A percentile compares a stretch with the other conserved stretches of the same genome.
These are phyloP conservation scores for Typhlichthys subterraneus DNA, from an alignment of 2,797 vertebrate genomes.

Conservation along the genomic window DNA sequence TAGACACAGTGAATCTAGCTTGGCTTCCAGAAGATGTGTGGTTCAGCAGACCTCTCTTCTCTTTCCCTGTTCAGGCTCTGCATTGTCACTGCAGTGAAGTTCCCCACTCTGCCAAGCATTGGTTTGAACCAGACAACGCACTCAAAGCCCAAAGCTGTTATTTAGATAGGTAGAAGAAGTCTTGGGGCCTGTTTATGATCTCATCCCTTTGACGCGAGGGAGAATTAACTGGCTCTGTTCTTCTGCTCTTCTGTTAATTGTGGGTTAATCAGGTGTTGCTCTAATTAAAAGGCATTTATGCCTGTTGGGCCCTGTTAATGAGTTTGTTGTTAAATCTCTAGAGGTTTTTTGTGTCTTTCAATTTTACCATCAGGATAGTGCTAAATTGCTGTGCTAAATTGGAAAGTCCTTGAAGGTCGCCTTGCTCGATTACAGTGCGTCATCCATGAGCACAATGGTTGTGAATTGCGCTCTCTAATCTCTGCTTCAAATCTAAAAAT, in stretches of 20 bases:
- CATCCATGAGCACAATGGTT: slow-evolving; percentile 46
- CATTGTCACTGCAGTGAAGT: slow-evolving; percentile 5
- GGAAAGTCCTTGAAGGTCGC: slow-evolving; percentile 78
- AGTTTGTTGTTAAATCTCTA: slow-evolving; percentile 83
- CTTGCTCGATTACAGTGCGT: slow-evolving; percentile 42
- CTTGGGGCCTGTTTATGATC: slow-evolving; percentile 63
- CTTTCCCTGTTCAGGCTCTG: slow-evolving; percentile 16
- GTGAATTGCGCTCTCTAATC: slow-evolving; percentile 24
- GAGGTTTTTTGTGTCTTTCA: slow-evolving; percentile 77
- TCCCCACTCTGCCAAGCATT: slow-evolving; percentile 26
- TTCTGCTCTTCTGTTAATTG: slow-evolving; percentile 72
- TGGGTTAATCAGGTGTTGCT: slow-evolving; percentile 82
- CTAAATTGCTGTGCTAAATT: slow-evolving; percentile 79
- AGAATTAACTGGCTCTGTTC: slow-evolving; percentile 74
- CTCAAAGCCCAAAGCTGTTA: slow-evolving; percentile 50
- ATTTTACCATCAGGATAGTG: slow-evolving; percentile 75
- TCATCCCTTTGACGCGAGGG: slow-evolving; percentile 53
- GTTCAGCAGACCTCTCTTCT: slow-evolving; percentile 30
- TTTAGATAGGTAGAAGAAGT: slow-evolving; percentile 56
- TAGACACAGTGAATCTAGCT: slow-evolving; percentile 27
- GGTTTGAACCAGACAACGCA: slow-evolving; percentile 51
- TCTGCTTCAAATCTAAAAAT: slow-evolving; percentile 33
- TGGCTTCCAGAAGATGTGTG: slow-evolving; percentile 23
- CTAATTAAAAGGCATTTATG: slow-evolving; percentile 84
- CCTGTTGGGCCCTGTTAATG: slow-evolving; percentile 80